These are phyloP conservation scores for Sarcophaga rosellei DNA, from an alignment of 2,888 invertebrate genomes.

Conservation along the genomic window DNA sequence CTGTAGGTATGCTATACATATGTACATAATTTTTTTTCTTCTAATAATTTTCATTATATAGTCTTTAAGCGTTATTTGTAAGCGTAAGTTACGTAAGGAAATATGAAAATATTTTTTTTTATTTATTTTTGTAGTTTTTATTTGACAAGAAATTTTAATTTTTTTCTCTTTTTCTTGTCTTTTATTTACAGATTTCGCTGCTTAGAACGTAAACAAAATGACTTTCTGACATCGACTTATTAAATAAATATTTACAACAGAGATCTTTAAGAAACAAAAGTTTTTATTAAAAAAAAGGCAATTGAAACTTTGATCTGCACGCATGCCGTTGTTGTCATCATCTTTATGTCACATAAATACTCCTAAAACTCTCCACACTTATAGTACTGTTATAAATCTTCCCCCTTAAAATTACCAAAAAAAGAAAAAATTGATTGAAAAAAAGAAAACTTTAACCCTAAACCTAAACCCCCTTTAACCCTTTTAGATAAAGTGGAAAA, in stretches of 20 bases:
- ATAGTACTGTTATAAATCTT: conserved; percentile 32
- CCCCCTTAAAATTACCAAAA: background rate
- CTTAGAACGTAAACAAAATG: conserved; percentile 11
- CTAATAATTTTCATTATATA: too few species aligned
- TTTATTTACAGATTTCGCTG: conserved; percentile 31
- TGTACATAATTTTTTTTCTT: too few species aligned
- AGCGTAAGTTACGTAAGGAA: too few species aligned
- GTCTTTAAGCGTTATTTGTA: too few species aligned
- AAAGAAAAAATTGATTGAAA: background rate
- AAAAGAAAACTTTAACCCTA: background rate
- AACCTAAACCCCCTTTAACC: background rate
- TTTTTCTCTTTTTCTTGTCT: background rate
- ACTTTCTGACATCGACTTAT: conserved; percentile 6
- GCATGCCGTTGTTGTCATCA: conserved; percentile 39
- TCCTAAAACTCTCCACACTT: conserved; percentile 25
- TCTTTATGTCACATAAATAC: conserved; percentile 6
- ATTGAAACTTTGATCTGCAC: background rate
- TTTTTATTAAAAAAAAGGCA: background rate
- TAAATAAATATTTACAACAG: too few species aligned
- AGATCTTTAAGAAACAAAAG: background rate
- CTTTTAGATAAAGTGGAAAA: background rate
- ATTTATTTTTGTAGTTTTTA: too few species aligned
- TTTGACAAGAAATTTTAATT: too few species aligned
- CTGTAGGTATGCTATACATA: too few species aligned
- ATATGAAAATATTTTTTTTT: background rate